Base-by-base conservation (phyloP, 2,113 vertebrate genomes). In the Lophochroa leadbeateri region DNA sequence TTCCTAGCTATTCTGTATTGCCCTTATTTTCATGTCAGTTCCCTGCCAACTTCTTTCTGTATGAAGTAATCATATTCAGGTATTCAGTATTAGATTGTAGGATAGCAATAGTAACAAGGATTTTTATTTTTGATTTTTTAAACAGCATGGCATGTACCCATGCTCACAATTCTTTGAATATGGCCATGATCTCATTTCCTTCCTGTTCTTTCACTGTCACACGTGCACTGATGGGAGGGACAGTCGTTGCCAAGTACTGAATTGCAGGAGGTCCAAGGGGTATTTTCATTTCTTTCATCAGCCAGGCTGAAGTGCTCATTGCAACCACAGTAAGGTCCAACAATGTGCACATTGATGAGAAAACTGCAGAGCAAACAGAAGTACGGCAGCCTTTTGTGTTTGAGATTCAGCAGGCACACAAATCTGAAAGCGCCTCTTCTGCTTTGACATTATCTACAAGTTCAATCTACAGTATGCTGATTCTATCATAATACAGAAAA, bases 401-500 rank as follows among this genome's bases (percentile, higher is more conserved):
- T 97, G 97, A 96, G 95, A 98, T 98, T 98, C 98, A 94, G 95
- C 92, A 95, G 82, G 93, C 97, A 92, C 91, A 85, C 95, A 69
- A 79, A 96, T 88, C 96, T 96, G 95, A 89, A 96, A 97, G 74
- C 47, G 25, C 96, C 97, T 94, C 97, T 97, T 97, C 96, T 95
- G 92, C 97, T 68, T 87, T 98, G 98, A 98, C 98, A 94, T 97
- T 98, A 99, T 99, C 98, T 94, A 86, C 94, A 90, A 95, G 96
- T 98, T 97, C 98, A 97, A 98, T 98, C 98, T 98, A 97, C 98
- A 98, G 98, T 98, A 98, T 98, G 98, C 98, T 98, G 98, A 99
- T 99, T 98, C 98, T 98, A 99, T 99, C 98, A 98, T 98, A 98
- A 98, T 98, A 98, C 98, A 98, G 98, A 98, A 98, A 99, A 99